A percentile compares a stretch with the other conserved stretches of the same genome.
These are phyloP conservation scores for Scaptomyza graminum DNA, from an alignment of 1,140 invertebrate species.

Conservation along the genomic window DNA sequence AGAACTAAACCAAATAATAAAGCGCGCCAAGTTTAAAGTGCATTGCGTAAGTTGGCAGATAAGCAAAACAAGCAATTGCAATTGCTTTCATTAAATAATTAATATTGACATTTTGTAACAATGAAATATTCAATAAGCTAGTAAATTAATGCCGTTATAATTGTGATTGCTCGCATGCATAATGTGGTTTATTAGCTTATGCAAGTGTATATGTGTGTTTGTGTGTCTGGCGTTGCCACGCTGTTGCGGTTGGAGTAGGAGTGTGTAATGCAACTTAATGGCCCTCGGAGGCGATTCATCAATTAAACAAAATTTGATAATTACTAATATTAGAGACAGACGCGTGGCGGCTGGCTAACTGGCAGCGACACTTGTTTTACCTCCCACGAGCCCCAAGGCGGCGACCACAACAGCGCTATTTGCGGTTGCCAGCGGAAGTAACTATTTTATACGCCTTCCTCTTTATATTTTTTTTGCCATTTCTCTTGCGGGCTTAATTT, in stretches of 20 bases:
- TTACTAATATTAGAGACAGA: constrained; percentile 61
- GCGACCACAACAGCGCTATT: constrained; percentile 20
- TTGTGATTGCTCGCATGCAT: constrained; percentile 26
- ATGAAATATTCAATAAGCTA: constrained; percentile 34
- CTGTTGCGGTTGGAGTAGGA: constrained; percentile 17
- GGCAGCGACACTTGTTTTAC: constrained; percentile 40
- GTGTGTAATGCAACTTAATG: constrained; percentile 27
- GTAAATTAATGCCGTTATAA: constrained; percentile 45
- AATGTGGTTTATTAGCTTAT: constrained; percentile 3
- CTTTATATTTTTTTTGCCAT: constrained; percentile 29
- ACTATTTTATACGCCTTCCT: constrained; percentile 66
- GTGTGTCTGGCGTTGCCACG: constrained; percentile 41
- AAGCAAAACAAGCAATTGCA: constrained; percentile 19
- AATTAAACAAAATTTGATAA: constrained; percentile 78
- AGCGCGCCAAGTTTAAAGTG: constrained; percentile 32
- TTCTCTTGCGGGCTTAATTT: constrained; percentile 59
- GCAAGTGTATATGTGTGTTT: constrained; percentile 7
- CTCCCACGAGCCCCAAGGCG: constrained; percentile 32
- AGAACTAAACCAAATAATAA: constrained; percentile 16
- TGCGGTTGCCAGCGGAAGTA: constrained; percentile 57
- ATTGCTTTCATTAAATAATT: constrained; percentile 21
- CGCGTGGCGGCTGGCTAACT: constrained; percentile 39
- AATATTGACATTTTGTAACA: constrained; percentile 13
- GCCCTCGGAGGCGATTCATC: constrained; percentile 40
- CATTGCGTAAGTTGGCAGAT: constrained; percentile 37